phyloP scores from a whole-genome alignment of 2,888 invertebrate species.

The Rhagophthalmus giganteus region DNA sequence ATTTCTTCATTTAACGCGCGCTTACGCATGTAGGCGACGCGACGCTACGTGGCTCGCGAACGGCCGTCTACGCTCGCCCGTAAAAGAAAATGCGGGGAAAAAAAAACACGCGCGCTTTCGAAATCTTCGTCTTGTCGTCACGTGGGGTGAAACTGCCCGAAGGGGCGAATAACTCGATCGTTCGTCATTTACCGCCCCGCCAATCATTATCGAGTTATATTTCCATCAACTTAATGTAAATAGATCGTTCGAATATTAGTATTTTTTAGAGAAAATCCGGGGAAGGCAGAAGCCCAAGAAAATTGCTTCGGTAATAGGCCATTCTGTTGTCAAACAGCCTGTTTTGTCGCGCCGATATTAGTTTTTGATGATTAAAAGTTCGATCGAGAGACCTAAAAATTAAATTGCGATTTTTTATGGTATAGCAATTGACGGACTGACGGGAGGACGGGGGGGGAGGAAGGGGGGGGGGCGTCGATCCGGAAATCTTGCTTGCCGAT shows the following conservation, averaged over 20 bases:
- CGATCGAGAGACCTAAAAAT: neutral
- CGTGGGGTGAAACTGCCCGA: conserved; percentile 28
- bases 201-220: conserved; percentile 47
- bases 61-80: too few species aligned
- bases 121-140: conserved; percentile 25
- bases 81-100: too few species aligned
- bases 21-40: too few species aligned
- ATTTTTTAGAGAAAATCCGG: conserved; percentile 34
- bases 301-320: conserved; percentile 21
- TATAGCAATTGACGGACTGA: too few species aligned
- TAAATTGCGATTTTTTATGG: too few species aligned
- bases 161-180: conserved; percentile 41
- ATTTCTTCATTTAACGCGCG: too few species aligned
- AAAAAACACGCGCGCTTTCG: conserved; percentile 27
- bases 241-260: conserved; percentile 38
- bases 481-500: too few species aligned
- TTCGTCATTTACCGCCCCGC: conserved; percentile 46
- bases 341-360: conserved; percentile 10
- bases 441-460: too few species aligned
- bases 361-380: conserved; percentile 11
- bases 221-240: conserved; percentile 42
- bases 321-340: conserved; percentile 7
- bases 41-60: too few species aligned
- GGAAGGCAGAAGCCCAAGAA: conserved; percentile 19
- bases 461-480: too few species aligned